A percentile compares a stretch with the other conserved stretches of the same genome.
phyloP scores from a whole-genome alignment of 2,113 vertebrate genomes.

The Daphoenositta chrysoptera region DNA sequence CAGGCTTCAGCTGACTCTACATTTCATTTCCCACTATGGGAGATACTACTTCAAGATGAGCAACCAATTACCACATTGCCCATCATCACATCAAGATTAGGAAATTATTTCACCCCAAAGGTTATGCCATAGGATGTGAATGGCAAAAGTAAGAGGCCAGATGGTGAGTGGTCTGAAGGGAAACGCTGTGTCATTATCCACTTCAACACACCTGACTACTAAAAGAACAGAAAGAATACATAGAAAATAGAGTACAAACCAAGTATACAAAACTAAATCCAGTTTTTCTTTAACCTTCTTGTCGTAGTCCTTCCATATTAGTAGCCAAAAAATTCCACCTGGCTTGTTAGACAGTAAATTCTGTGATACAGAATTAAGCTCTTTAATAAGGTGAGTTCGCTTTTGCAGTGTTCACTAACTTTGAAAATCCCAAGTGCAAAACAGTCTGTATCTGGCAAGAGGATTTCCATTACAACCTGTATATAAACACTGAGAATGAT shows the following conservation, averaged over 20 bases:
- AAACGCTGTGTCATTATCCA: not conserved
- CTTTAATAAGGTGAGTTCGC: not conserved
- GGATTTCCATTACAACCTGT: not conserved
- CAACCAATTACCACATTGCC: not conserved
- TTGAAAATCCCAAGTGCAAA: not conserved
- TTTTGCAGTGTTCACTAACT: not conserved
- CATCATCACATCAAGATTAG: not conserved
- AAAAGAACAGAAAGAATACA: not conserved
- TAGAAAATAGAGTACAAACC: not conserved
- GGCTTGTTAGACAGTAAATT: not conserved
- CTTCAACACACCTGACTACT: not conserved
- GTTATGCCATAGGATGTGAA: not conserved
- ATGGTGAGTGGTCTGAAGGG: not conserved
- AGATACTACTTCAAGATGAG: not conserved
- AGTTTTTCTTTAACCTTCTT: not conserved
- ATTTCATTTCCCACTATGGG: not conserved
- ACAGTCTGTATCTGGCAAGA: not conserved
- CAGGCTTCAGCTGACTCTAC: not conserved
- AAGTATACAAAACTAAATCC: not conserved
- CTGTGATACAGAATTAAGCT: not conserved
- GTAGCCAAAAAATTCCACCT: not conserved
- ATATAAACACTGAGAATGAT: not conserved
- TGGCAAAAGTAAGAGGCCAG: not conserved
- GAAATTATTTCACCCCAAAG: not conserved
- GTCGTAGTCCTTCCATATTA: not conserved